Conservation (phyloP, 2,888 invertebrate species). For the Gandaritis pyraliata region DNA sequence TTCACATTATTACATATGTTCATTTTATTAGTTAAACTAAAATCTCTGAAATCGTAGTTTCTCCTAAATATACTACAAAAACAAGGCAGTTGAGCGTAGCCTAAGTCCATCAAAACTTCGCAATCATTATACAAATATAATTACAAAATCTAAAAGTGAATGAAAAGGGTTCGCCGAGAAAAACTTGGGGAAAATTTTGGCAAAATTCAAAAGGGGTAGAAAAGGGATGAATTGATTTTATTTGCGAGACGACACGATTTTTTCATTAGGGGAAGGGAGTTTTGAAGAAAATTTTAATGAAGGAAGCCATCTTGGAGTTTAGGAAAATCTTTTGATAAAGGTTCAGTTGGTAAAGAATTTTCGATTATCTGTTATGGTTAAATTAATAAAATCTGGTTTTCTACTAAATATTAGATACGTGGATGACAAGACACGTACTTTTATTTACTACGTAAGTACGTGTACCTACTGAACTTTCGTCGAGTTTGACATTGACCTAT, state of each 20-base stretch:
- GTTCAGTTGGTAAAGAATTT: conserved; percentile 19
- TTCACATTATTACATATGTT: too few relatives aligned
- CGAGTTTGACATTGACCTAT: neutral
- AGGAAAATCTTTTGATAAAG: conserved; percentile 17
- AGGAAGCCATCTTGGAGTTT: conserved; percentile 45
- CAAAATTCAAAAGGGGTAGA: conserved; percentile 52
- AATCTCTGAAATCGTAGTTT: neutral
- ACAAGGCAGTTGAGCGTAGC: conserved; percentile 37
- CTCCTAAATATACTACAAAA: conserved; percentile 25
- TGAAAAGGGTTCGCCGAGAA: conserved; percentile 57
- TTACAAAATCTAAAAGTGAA: conserved; percentile 59
- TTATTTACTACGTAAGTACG: neutral
- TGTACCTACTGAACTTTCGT: neutral
- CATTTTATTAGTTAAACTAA: too few relatives aligned
- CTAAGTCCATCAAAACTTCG: conserved; percentile 67
- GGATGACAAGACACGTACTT: too few relatives aligned
- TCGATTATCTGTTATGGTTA: neutral
- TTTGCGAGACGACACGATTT: conserved; percentile 81
- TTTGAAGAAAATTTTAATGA: conserved; percentile 49
- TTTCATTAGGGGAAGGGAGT: conserved; percentile 65
- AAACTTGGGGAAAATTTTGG: conserved; percentile 70
- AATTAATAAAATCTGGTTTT: neutral
- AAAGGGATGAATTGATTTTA: conserved; percentile 77
- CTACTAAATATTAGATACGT: too few relatives aligned
- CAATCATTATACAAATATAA: conserved; percentile 75